Base-by-base conservation (phyloP, 2,888 invertebrate species). In the Cephus nigrinus region DNA sequence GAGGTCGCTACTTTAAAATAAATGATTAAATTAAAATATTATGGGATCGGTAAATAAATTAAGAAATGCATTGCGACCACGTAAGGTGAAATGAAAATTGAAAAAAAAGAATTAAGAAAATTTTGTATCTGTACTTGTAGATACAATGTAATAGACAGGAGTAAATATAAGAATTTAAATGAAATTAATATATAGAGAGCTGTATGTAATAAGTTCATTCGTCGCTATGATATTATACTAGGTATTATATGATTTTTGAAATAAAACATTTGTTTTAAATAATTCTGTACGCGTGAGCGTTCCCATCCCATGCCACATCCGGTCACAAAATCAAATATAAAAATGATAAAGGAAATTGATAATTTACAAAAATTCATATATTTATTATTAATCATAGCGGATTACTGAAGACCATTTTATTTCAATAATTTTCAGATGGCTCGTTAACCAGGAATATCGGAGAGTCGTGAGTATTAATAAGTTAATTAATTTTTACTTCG, bases 181-280 rank as follows among this genome's bases (percentile, higher is more conserved):
- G 85, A 90, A 90, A 90, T 89, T 89, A 90, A 91, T 90, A 90
- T 90, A 90, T 90, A 89, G 87, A 90, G 86, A 90, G 88, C 88
- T 90, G 88, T 91, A 90, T 90, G 90, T 91, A 90, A 89, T 90
- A 89, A 90, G 89, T 90, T 90, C 84, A 90, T 89, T 90, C 87
- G 86, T 90, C 85, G 89, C 90, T 90, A 90, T 88, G 88, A 90
- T 88, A 90, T 89, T 90, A 90, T 87, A 88, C 86, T 90, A 90
- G 88, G 86, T 88, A 89, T 84, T 84, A 88, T 90, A 89, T 90
- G 90, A 91, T 91, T 91, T 91, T 90, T 89, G 84, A 89, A 91
- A 90, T 89, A 90, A 91, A 90, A 89, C 84, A 88, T 90, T 91
- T 90, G 91, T 90, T 91, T 91, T 89, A 87, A 90, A 90, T 88